Evolutionary conservation across 2,888 invertebrate genomes (phyloP), one percentile per base, ranked within the genome.

Genomic region (Andrena marginata): DNA sequence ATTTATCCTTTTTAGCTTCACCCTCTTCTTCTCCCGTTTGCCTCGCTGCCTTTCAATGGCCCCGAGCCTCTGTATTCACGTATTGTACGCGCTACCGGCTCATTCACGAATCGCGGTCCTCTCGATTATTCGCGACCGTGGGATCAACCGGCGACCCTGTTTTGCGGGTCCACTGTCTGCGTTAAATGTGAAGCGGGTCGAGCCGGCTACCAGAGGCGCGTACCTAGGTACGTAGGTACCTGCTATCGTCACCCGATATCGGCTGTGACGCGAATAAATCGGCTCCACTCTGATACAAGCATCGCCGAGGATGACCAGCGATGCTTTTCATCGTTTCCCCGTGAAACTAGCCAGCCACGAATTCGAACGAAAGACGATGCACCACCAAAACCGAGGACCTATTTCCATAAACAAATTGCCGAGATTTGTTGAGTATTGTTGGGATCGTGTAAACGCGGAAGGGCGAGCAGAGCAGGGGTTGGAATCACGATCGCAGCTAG

Each of bases 31-130:
- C 76, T 77, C 78, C 80, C 86, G 69, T 76, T 79, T 85, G 85
- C 82, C 82, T 85, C 88, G 90, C 60, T 84, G 90, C 84, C 88
- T 87, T 89, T 91, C 91, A 91, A 90, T 91, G 90, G 91, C 87
- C 82, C 84, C 81, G 79, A 70, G 82, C 31, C 77, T 64, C 33
- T 80, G 70, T 75, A 85, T 80, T 65, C 77, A 70, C 68, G 67
- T 48, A 78, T 75, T 72, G 83, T 68, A 20, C 82, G 60, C 65
- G 68, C 73, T 89, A 90, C 89, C 84, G 89, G 89, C 82, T 83
- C 87, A 83, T 85, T 89, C 90, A 89, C 67, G 69, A 71, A 72
- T 26, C 73, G 76, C 76, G 87, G 82, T 49, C 82, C 70, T 49
- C 70, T 49, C 60, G 63, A 68, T 70, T 54, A 33, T 60, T 48